Percentiles rank a stretch among this genome's conserved stretches.
Evolutionary conservation across 2,113 vertebrate genomes (phyloP).

Genomic region (Lepus europaeus): DNA sequence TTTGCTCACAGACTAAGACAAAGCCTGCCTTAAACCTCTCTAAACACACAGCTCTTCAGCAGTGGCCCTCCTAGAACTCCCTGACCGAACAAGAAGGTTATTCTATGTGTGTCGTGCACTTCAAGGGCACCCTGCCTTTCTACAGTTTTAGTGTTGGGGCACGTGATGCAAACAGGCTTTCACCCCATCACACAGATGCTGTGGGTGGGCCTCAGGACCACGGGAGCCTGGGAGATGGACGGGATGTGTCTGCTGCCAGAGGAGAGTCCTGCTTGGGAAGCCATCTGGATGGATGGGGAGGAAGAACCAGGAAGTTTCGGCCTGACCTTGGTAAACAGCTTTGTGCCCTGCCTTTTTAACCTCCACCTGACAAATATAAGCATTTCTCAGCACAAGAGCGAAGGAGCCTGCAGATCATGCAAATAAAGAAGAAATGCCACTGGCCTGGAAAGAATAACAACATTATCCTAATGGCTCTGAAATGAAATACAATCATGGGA

Average conservation of each 20-base stretch:
- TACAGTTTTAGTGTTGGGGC: neutral
- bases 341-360: neutral
- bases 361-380: rapidly evolving
- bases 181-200: neutral
- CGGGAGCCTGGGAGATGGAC: neutral
- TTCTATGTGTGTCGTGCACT: neutral
- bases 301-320: neutral
- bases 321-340: neutral
- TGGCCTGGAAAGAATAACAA: neutral
- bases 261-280: neutral
- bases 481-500: neutral
- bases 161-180: neutral
- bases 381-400: neutral
- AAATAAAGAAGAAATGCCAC: neutral
- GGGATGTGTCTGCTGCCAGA: neutral
- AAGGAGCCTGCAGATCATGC: neutral
- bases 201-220: neutral
- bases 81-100: neutral
- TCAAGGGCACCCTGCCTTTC: neutral
- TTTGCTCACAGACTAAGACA: neutral
- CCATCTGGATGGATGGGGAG: rapidly evolving
- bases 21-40: neutral
- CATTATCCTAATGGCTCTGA: constrained; percentile 18
- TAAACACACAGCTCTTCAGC: neutral
- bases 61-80: rapidly evolving